phyloP scores from a whole-genome alignment of 37 sponge, comb jelly and placozoan species.

The Aphrocallistes beatrix region DNA sequence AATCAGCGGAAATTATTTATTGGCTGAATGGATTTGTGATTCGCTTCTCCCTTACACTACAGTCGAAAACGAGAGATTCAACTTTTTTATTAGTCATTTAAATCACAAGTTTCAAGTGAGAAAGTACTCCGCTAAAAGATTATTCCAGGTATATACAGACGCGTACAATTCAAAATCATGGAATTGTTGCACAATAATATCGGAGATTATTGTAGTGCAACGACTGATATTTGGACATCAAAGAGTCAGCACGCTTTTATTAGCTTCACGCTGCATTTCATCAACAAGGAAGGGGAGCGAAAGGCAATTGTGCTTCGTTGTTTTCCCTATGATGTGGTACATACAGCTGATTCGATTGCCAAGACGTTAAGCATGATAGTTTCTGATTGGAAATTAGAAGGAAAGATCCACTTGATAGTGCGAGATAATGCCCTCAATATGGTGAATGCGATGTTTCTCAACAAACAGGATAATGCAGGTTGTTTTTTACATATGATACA shows the following conservation, averaged over 20 bases:
- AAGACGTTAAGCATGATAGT: neutral
- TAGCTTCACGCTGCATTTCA: constrained; percentile 8
- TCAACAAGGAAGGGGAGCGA: constrained; percentile 16
- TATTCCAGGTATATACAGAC: constrained; percentile 4
- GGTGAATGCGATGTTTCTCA: neutral
- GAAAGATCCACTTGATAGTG: constrained; percentile 5
- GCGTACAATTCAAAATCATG: neutral
- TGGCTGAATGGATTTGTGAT: constrained; percentile 11
- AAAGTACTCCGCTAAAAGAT: neutral
- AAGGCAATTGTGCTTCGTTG: neutral
- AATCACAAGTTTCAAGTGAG: constrained; percentile 16
- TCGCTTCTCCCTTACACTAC: constrained; percentile 19
- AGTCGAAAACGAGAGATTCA: constrained; percentile 20
- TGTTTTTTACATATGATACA: constrained; percentile 9
- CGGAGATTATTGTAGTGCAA: neutral
- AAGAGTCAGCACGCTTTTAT: constrained; percentile 13
- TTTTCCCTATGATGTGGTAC: neutral
- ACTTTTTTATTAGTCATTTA: neutral
- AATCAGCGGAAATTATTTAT: neutral
- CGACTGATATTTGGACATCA: constrained; percentile 4
- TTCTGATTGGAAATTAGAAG: constrained; percentile 9
- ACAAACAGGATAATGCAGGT: neutral
- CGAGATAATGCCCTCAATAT: constrained; percentile 6
- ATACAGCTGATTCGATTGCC: constrained; percentile 4
- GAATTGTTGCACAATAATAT: neutral